Evolutionary conservation across 2,113 vertebrate genomes (phyloP).

Genomic region (Brachypodius melanocephalos): DNA sequence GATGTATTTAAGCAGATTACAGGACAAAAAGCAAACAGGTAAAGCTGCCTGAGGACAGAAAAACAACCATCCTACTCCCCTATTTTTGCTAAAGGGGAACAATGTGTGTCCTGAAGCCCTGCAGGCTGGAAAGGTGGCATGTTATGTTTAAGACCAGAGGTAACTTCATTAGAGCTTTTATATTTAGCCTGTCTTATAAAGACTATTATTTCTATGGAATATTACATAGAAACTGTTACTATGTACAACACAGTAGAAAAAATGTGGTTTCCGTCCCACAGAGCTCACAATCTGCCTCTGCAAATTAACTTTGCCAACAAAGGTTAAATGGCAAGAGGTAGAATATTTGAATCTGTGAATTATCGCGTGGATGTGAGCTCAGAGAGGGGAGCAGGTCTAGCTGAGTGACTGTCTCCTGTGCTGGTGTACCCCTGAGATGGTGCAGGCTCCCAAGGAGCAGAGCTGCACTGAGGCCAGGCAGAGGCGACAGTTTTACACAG

Average conservation of each 20-base stretch:
- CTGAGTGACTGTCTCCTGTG: neutral
- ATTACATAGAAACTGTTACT: constrained; percentile 62
- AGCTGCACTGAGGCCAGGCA: neutral
- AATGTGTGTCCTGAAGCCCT: neutral
- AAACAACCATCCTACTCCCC: neutral
- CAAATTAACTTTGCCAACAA: constrained; percentile 12
- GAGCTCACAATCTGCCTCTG: constrained; percentile 39
- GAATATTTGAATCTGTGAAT: neutral
- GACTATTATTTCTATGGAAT: constrained; percentile 40
- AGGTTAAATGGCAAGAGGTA: constrained; percentile 32
- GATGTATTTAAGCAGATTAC: neutral
- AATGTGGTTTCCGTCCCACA: constrained; percentile 33
- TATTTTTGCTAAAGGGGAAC: neutral
- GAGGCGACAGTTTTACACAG: neutral
- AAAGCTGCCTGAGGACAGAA: neutral
- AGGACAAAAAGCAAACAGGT: neutral
- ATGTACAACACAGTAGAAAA: constrained; percentile 43
- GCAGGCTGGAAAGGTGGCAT: neutral
- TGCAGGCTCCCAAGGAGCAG: neutral
- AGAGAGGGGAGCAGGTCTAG: neutral
- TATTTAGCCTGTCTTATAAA: constrained; percentile 31
- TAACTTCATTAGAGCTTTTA: constrained; percentile 56
- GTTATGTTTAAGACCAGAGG: constrained; percentile 39
- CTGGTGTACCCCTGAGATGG: neutral
- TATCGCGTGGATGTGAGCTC: neutral